phyloP scores from a whole-genome alignment of 2,113 vertebrate genomes.

The Macquaria ambigua region DNA sequence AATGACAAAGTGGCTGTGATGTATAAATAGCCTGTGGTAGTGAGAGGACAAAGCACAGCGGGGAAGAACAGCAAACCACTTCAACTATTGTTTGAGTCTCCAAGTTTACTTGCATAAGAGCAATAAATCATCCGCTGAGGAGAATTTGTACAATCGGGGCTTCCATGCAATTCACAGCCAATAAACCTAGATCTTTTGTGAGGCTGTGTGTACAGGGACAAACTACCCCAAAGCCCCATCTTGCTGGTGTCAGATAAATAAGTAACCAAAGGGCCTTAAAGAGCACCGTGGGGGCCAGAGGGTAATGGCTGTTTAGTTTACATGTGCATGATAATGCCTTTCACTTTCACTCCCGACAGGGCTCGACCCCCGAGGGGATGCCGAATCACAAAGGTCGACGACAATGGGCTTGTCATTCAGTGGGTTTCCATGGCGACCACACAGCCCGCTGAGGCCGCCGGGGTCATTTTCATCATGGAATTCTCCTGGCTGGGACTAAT shows the following conservation, averaged over 20 bases:
- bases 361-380: slow-evolving; percentile 46
- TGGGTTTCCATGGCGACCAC: slow-evolving; percentile 68
- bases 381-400: slow-evolving; percentile 70
- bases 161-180: slow-evolving; percentile 52
- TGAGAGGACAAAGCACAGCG: slow-evolving; percentile 63
- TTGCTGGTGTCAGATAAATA: slow-evolving; percentile 69
- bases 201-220: slow-evolving; percentile 15
- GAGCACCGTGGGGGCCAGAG: slow-evolving; percentile 64
- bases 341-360: slow-evolving; percentile 65
- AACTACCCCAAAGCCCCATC: slow-evolving; percentile 45
- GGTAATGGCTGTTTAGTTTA: slow-evolving; percentile 76
- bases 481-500: slow-evolving; percentile 72
- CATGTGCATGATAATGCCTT: slow-evolving; percentile 74
- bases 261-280: slow-evolving; percentile 63
- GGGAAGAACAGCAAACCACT: slow-evolving; percentile 60
- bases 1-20: slow-evolving; percentile 66
- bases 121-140: slow-evolving; percentile 60
- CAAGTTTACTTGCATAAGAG: slow-evolving; percentile 43
- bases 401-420: slow-evolving; percentile 76
- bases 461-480: slow-evolving; percentile 69
- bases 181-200: slow-evolving; percentile 55
- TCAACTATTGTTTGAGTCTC: slow-evolving; percentile 62
- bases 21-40: slow-evolving; percentile 71
- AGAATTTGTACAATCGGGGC: slow-evolving; percentile 39
- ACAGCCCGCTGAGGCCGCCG: slow-evolving; percentile 19